Conservation (phyloP, 2,113 vertebrate genomes). For the Xyrauchen texanus region DNA sequence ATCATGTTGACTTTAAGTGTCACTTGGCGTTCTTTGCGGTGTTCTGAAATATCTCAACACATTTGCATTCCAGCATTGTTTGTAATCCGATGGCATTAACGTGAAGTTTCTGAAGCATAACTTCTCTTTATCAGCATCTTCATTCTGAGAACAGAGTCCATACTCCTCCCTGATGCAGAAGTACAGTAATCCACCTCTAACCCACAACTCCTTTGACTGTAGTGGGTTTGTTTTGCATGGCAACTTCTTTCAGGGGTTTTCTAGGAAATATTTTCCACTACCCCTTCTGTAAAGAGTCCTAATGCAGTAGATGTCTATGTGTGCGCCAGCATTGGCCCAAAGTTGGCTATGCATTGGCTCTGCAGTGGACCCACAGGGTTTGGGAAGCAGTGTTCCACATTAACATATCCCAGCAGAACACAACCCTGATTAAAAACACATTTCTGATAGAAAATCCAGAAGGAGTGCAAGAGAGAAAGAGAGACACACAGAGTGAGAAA, state of each 20-base stretch:
- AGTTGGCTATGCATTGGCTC: slow-evolving; percentile 40
- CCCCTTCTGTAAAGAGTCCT: slow-evolving; percentile 5
- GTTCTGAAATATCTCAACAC: not conserved
- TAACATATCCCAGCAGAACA: slow-evolving; percentile 58
- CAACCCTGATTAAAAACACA: slow-evolving; percentile 62
- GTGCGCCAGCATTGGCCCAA: slow-evolving; percentile 16
- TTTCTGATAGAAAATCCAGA: slow-evolving; percentile 52
- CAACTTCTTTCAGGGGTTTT: slow-evolving; percentile 33
- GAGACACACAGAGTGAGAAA: not conserved
- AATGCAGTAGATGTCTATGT: slow-evolving; percentile 26
- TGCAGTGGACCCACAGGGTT: slow-evolving; percentile 52
- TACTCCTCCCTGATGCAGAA: not conserved
- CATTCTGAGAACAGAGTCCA: not conserved
- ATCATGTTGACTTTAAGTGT: not conserved
- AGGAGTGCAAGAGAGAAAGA: slow-evolving; percentile 10
- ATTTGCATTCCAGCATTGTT: slow-evolving; percentile 29
- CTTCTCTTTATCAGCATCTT: slow-evolving; percentile 9
- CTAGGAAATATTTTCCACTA: slow-evolving; percentile 22
- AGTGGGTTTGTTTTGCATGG: slow-evolving; percentile 40
- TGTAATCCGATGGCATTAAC: not conserved
- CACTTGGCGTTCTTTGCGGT: not conserved
- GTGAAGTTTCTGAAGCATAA: not conserved
- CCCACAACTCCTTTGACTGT: slow-evolving; percentile 14
- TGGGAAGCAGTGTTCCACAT: slow-evolving; percentile 56
- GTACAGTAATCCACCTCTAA: slow-evolving; percentile 4